Base-by-base conservation (phyloP, 2,797 vertebrate genomes). In the Acanthiza pusilla region DNA sequence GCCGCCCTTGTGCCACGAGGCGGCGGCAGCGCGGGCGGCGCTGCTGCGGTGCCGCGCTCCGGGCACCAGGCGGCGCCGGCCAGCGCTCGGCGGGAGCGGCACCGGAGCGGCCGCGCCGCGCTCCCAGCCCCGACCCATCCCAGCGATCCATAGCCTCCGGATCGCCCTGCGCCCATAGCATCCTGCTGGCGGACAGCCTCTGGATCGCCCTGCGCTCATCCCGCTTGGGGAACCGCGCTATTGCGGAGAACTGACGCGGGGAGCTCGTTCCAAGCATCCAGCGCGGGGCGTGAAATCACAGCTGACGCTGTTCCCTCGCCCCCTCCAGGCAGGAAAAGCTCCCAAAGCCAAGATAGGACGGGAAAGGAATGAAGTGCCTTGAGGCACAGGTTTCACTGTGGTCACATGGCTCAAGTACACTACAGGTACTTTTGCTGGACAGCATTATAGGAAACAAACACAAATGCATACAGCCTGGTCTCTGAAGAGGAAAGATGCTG, bases 191-290 rank as follows among this genome's bases (percentile, higher is more conserved):
- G n/a, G n/a, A n/a, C n/a, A n/a, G n/a, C n/a, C n/a, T 7, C 34
- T 2, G 5, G 4, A 2, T 0, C 1, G 13, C 7, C 17, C 18
- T 2, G 78, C 30, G 0, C 60, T 16, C 16, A 7, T 11, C 25
- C 13, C 1, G 0, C 21, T 4, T 10, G 17, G 14, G 10, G 26
- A 13, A 9, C 2, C 0, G n/a, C 21, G 3, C 5, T 32, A 0
- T 0, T 5, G 13, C 7, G 7, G 42, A 27, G 45, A n/a, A 4
- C 4, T 3, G 51, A 7, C 2, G 3, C 9, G 0, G 1, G 29
- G 19, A 55, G 25, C 18, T 38, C 15, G 1, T 5, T 12, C 3
- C n/a, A 17, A 15, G 55, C 50, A 2, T 2, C n/a, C 60, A 3
- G 26, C 21, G 1, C 16, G 2, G 29, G 21, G 9, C 11, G 0